Base-by-base conservation (phyloP, 1,140 invertebrate genomes). In the Tetragnatha versicolor region DNA sequence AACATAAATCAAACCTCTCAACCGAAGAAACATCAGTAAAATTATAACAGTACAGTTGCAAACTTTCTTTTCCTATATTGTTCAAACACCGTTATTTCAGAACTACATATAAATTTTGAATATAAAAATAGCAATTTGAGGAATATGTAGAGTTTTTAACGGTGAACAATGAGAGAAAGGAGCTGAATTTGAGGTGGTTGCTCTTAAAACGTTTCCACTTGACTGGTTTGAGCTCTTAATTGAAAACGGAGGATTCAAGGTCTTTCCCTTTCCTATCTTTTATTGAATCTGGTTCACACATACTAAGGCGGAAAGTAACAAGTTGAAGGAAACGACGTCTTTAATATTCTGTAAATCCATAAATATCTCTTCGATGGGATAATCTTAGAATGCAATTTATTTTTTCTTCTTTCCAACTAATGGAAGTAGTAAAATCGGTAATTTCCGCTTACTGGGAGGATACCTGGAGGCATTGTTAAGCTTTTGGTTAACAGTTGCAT, bases 241-340 rank as follows among this genome's bases (percentile, higher is more conserved):
- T 9, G 60, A 39, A 63, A 39, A 29, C 27, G 22, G 17, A 9
- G 9, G 25, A 58, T 58, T 72, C 69, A 72, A 72, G 69, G 49
- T 58, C 69, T 55, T 42, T 72, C 60, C 51, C 69, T 72, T 53
- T 14, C 25, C 29, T 58, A 72, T 72, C 69, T 27, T 20, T 22
- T n/a, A 29, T 14, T 37, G 20, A n/a, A 72, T 72, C 69, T 72
- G n/a, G 35, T 72, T 72, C 69, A 35, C 69, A 72, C 17, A 37
- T 72, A 31, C 17, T 51, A n/a, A 58, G 27, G 29, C 53, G 49
- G 69, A 72, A 58, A 35, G 35, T 60, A 72, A 58, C 14, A 17
- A 12, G 22, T 17, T 17, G 7, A 53, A 63, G 47, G 66, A 69
- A 69, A n/a, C n/a, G n/a, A n/a, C n/a, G n/a, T n/a, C n/a, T n/a